Conservation (phyloP, 2,113 vertebrate genomes). For the Fulica atra region DNA sequence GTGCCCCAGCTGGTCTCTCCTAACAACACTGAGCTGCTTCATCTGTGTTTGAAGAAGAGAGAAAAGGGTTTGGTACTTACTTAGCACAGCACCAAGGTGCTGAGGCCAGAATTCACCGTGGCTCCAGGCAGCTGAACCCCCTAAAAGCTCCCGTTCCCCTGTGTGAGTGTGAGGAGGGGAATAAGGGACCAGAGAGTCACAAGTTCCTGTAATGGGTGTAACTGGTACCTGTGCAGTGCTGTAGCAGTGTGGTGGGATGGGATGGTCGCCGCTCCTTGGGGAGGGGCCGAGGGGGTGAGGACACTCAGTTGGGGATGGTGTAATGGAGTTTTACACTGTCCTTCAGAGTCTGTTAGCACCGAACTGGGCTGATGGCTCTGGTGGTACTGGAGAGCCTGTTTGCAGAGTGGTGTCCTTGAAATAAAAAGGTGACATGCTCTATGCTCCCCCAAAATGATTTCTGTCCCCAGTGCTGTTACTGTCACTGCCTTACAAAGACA, state of each 20-base stretch:
- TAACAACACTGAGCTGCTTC: background rate
- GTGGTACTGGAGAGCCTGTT: background rate
- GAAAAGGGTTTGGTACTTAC: background rate
- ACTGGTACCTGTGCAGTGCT: background rate
- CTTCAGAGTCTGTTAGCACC: background rate
- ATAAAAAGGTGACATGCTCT: background rate
- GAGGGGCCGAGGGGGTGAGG: background rate
- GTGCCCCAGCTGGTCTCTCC: background rate
- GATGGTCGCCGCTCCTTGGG: background rate
- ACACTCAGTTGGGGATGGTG: background rate
- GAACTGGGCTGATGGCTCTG: background rate
- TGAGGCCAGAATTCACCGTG: background rate
- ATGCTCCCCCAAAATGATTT: background rate
- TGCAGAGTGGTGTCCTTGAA: background rate
- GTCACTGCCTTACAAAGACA: background rate
- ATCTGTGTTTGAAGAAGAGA: background rate
- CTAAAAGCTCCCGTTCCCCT: background rate
- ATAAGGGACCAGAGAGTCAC: background rate
- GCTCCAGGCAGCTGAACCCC: background rate
- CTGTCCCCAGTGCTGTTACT: background rate
- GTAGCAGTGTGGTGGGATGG: background rate
- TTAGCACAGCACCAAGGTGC: background rate
- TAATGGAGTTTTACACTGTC: background rate
- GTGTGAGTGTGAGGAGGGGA: background rate
- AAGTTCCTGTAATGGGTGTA: background rate